phyloP scores from a whole-genome alignment of 2,113 vertebrate species.

The Ageneiosus marmoratus region DNA sequence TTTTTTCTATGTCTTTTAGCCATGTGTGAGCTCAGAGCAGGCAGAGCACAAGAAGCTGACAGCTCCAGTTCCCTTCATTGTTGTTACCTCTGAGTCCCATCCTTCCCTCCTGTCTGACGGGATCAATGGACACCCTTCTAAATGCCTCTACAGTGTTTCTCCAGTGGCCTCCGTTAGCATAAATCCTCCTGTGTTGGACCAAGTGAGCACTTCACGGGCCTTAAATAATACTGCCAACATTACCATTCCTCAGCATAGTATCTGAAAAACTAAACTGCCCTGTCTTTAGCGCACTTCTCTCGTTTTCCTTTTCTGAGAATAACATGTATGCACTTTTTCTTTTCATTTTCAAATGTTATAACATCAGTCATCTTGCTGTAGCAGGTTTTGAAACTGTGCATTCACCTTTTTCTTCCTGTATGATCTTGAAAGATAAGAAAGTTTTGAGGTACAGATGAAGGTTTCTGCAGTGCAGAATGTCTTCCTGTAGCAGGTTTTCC shows the following conservation, averaged over 20 bases:
- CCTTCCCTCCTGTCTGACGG: slow-evolving; percentile 55
- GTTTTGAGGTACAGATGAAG: background rate
- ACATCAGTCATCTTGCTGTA: background rate
- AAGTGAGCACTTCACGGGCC: slow-evolving; percentile 47
- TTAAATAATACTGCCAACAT: slow-evolving; percentile 34
- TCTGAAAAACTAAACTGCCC: slow-evolving; percentile 13
- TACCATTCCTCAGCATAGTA: slow-evolving; percentile 25
- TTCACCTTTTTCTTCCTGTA: background rate
- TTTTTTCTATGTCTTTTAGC: slow-evolving; percentile 49
- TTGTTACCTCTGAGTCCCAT: slow-evolving; percentile 72
- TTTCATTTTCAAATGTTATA: slow-evolving; percentile 6
- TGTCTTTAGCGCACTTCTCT: background rate
- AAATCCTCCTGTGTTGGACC: slow-evolving; percentile 57
- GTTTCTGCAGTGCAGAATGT: slow-evolving; percentile 1
- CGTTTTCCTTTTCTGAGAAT: background rate
- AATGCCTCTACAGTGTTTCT: slow-evolving; percentile 41
- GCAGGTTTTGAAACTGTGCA: background rate
- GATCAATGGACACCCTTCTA: slow-evolving; percentile 51
- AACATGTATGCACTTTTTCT: slow-evolving; percentile 25
- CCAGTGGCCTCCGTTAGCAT: slow-evolving; percentile 45
- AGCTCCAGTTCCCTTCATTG: slow-evolving; percentile 60
- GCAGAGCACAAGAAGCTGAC: slow-evolving; percentile 28
- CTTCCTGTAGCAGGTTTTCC: slow-evolving; percentile 1
- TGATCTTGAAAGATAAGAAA: background rate
- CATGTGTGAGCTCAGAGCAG: slow-evolving; percentile 51